These are phyloP conservation scores for Hystrix brachyura DNA, from an alignment of 2,113 vertebrate genomes.

Conservation along the genomic window DNA sequence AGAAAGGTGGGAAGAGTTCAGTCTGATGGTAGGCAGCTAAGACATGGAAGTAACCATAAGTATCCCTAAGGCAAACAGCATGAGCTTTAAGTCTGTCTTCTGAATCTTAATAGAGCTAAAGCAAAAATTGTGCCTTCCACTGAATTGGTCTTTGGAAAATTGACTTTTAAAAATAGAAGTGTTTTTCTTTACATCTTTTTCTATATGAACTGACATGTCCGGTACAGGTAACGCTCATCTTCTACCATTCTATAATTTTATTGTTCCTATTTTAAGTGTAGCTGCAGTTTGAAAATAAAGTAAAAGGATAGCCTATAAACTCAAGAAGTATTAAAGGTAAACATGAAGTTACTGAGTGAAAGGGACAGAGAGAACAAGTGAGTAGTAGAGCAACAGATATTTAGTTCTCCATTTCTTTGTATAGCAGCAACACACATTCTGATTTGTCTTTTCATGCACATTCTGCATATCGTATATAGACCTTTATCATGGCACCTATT, in stretches of 20 bases:
- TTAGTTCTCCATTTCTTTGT: neutral
- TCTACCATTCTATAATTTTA: neutral
- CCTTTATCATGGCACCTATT: neutral
- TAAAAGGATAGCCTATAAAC: neutral
- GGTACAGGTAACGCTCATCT: slow-evolving; percentile 24
- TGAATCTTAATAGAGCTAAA: slow-evolving; percentile 5
- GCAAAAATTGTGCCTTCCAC: slow-evolving; percentile 4
- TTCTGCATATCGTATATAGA: neutral
- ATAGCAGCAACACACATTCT: rapidly evolving
- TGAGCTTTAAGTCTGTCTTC: slow-evolving; percentile 34
- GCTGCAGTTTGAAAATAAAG: slow-evolving; percentile 51
- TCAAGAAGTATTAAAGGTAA: slow-evolving; percentile 62
- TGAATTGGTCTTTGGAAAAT: slow-evolving; percentile 60
- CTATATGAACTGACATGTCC: slow-evolving; percentile 59
- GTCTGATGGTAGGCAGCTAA: neutral
- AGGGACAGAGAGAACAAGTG: neutral
- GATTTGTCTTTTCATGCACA: neutral
- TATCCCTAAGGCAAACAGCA: neutral
- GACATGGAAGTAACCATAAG: neutral
- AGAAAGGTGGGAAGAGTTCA: neutral
- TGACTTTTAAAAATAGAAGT: slow-evolving; percentile 73
- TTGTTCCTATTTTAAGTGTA: slow-evolving; percentile 64
- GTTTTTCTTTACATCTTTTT: slow-evolving; percentile 53
- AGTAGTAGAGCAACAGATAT: neutral
- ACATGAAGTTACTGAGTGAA: neutral